Evolutionary conservation across 2,888 invertebrate genomes (phyloP), one percentile per base, ranked within the genome.

Genomic region (Mythimna albipuncta): DNA sequence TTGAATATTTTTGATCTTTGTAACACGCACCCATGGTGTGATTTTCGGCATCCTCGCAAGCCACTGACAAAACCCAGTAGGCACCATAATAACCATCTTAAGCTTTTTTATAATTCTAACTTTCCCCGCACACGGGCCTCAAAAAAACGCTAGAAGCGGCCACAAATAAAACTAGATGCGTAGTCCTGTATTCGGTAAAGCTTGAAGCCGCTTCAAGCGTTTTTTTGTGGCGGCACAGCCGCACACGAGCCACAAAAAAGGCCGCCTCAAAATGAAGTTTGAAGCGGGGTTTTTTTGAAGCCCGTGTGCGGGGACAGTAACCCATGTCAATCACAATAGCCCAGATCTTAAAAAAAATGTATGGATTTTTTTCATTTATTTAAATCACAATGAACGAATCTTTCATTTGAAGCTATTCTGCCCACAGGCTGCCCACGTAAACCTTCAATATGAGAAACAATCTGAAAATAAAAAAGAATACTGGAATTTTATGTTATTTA

Each of bases 391-490:
- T 58, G 55, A 73, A 72, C 64, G 55, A 67, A 77, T 77, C 44
- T 64, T 68, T 72, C 55, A 72, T 55, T 78, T 72, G 16, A 47
- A 61, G 21, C 67, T 67, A 57, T 44, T 78, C 72, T 63, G 41
- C 50, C 66, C 59, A 72, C 73, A 61, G 41, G 32, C 59, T 57
- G 38, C 73, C 77, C 47, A 68, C 73, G 64, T 50, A 67, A 38
- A 68, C 67, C 61, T 72, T 72, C 50, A 77, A 77, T 65, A 63
- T 66, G 38, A 77, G 55, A 44, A 76, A 77, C 65, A 47, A 62
- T 58, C 19, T 65, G 10, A 54, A 75, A 65, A 70, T 19, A 62
- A 57, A 70, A 16, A 50, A 32, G 0, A 52, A n/a, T 16, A 10
- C 11, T n/a, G 26, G 26, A 11, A 21, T 9, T 62, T 70, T n/a